Evolutionary conservation across 2,888 invertebrate genomes (phyloP).

Genomic region (Aspidapion aeneum): DNA sequence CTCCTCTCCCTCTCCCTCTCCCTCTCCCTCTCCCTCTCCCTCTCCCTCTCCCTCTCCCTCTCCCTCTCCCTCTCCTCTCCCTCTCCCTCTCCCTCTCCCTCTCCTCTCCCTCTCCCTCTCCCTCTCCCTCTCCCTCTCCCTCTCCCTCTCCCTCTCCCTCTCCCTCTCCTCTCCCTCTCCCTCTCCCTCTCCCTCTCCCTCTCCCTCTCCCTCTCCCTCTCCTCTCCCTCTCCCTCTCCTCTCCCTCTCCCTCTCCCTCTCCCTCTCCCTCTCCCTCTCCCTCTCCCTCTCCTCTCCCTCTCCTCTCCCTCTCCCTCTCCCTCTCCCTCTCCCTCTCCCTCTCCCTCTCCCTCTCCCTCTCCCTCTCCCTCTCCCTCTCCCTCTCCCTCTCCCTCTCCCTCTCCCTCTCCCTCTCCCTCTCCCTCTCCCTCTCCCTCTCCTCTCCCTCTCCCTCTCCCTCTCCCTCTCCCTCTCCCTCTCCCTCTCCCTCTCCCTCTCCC

Average conservation of each 20-base stretch:
- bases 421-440: slow-evolving; percentile 1
- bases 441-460: background rate
- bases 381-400: background rate
- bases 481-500: background rate
- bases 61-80: background rate
- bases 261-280: background rate
- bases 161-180: background rate
- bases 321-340: background rate
- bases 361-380: background rate
- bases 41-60: too few species aligned
- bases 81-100: background rate
- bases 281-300: background rate
- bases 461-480: background rate
- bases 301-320: background rate
- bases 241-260: background rate
- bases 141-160: background rate
- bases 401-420: background rate
- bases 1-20: background rate
- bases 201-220: background rate
- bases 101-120: background rate
- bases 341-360: background rate
- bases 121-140: background rate
- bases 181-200: background rate
- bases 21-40: background rate
- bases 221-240: slow-evolving; percentile 1